Evolutionary conservation across 2,797 vertebrate genomes (phyloP).

Genomic region (Pseudocheirus occidentalis): DNA sequence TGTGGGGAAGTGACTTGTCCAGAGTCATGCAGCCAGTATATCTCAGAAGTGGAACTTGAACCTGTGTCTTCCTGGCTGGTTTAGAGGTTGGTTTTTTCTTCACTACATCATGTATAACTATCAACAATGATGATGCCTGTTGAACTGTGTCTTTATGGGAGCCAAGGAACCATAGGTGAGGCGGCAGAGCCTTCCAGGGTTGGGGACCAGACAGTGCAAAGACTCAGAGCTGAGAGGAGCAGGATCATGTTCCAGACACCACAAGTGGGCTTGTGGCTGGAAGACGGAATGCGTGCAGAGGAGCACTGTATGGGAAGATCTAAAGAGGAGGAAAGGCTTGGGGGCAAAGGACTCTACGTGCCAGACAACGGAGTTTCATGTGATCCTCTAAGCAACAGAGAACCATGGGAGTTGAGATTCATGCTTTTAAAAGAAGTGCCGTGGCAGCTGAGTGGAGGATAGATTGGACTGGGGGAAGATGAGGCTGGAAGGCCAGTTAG

Average conservation of each 20-base stretch:
- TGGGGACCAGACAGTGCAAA: background rate
- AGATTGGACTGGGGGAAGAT: background rate
- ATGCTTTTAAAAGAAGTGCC: background rate
- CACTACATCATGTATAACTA: background rate
- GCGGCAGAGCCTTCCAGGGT: background rate
- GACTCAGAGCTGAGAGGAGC: no score
- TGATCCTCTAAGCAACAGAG: background rate
- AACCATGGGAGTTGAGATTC: background rate
- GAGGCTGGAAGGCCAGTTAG: background rate
- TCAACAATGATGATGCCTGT: background rate
- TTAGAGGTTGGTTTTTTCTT: background rate
- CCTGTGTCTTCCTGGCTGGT: background rate
- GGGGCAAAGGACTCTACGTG: background rate
- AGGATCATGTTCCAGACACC: background rate
- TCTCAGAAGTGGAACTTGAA: background rate
- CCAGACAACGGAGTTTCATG: background rate
- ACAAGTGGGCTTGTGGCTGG: background rate
- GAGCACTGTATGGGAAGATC: background rate
- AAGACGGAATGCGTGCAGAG: background rate
- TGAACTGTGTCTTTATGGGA: background rate
- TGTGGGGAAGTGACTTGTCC: background rate
- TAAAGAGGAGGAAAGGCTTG: background rate
- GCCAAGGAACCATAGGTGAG: background rate
- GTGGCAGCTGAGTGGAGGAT: background rate
- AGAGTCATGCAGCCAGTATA: background rate